Evolutionary conservation across 1,140 invertebrate genomes (phyloP), one percentile per base, ranked within the genome.

Genomic region (Plutomurus gul): DNA sequence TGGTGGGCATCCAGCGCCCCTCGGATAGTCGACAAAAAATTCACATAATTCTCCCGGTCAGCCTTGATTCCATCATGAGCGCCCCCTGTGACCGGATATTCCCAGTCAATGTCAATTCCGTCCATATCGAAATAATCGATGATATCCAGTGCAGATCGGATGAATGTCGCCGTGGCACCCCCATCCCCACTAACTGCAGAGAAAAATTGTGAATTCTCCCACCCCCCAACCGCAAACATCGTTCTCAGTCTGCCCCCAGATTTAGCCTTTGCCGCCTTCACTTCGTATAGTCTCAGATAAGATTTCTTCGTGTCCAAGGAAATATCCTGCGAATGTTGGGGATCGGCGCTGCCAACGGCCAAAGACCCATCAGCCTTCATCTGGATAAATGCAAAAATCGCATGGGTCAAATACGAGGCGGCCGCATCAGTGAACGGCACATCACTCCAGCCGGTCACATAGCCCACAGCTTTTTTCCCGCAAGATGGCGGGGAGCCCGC

Each of bases 71-170:
- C 43, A 4, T 46, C 43, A 18, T 46, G 43, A 6, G 43, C 43
- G 4, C 43, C 43, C 13, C 43, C 74, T 30, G 74, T 33, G 13
- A 75, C 74, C 4, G 86, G 86, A 82, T 86, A 87, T 76, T 87
- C 86, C 86, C 86, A 87, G 72, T 87, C 86, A 70, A 86, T 80
- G 73, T 86, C 85, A 13, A 86, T 74, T 20, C 85, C 85, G 78
- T 86, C 84, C 75, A 85, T 86, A 30, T 85, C 81, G 56, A 84
- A 84, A 65, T 84, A 83, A 46, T 80, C 43, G 39, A 86, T 75
- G 49, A 85, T 84, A 13, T 82, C 37, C 16, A 86, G 70, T 16
- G 82, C 83, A 11, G 85, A 84, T 8, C 77, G 27, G 73, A 85
- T 84, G 74, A 86, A 85, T n/a, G 77, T 84, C n/a, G 56, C 75